Base-by-base conservation (phyloP, 2,797 vertebrate species). In the Tadarida brasiliensis region DNA sequence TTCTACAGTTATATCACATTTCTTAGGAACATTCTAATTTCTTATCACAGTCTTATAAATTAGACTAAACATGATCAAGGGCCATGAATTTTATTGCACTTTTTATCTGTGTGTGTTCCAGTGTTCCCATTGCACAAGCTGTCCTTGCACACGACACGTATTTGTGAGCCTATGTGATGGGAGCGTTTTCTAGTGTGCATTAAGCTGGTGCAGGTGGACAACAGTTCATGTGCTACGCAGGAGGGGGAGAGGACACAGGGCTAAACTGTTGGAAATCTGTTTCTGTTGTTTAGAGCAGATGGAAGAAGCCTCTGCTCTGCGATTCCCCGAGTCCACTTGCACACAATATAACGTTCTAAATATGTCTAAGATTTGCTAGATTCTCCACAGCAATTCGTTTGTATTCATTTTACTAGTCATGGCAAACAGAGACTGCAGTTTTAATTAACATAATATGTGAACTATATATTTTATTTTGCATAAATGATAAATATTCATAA, bases 371-470 rank as follows among this genome's bases (percentile, higher is more conserved):
- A 68, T 57, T 0, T 78, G 95, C 68, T 90, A 89, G 7, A 86
- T 85, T 87, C 84, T 94, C 97, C 97, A 89, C 61, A 96, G 35
- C 49, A 93, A 88, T 96, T 96, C 97, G 71, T 35, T 98, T 77
- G 92, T 90, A 97, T 86, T 92, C 80, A 59, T 96, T 98, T 97
- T 67, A 95, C 39, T 85, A 97, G 70, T 91, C 33, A 92, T 35
- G 35, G 88, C 33, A 87, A 94, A 87, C 96, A 73, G 93, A 96
- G 97, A 68, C 63, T 94, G 39, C 1, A 87, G 9, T 87, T 87
- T 83, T 30, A 90, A 65, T 47, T 85, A 96, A 96, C 61, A 0
- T 63, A 92, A 80, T 10, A 90, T 30, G 59, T 1, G 35, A n/a
- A 91, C 81, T 61, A 56, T n/a, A 70, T 1, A 65, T 1, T 96